Conservation (phyloP, 2,888 invertebrate genomes). For the Synergus laeviventris region DNA sequence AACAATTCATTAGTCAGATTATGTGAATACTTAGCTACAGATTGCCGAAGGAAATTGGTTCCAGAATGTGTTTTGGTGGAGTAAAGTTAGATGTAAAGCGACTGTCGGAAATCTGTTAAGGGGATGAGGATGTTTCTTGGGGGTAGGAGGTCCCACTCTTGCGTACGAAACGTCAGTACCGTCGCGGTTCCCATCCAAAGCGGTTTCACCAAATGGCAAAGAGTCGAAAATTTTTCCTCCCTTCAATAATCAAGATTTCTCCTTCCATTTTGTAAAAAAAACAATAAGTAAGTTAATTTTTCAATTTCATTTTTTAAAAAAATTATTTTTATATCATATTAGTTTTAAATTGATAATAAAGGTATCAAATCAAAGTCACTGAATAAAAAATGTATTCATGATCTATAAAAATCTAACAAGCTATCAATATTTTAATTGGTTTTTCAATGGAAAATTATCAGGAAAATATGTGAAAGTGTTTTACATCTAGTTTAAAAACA, state of each 20-base stretch:
- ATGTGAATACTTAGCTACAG: neutral
- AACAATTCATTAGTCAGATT: neutral
- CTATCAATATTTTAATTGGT: neutral
- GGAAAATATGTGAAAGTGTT: neutral
- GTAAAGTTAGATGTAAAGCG: conserved; percentile 11
- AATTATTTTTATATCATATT: too few relatives aligned
- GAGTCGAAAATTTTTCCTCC: conserved; percentile 8
- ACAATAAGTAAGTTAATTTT: conserved; percentile 1
- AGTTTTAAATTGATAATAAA: too few relatives aligned
- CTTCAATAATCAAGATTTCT: neutral
- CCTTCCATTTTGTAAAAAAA: neutral
- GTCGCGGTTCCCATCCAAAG: conserved; percentile 64
- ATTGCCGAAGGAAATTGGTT: neutral
- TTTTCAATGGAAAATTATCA: neutral
- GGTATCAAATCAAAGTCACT: too few relatives aligned
- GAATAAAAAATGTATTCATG: neutral
- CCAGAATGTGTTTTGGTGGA: neutral
- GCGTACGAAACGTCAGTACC: conserved; percentile 67
- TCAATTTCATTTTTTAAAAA: too few relatives aligned
- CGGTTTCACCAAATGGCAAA: conserved; percentile 55
- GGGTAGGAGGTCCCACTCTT: conserved; percentile 62
- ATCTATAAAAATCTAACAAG: neutral
- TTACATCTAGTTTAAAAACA: neutral
- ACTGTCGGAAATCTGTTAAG: conserved; percentile 33
- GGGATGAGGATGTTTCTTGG: conserved; percentile 55